Conservation (phyloP, 2,113 vertebrate genomes). For the Colaptes auratus region DNA sequence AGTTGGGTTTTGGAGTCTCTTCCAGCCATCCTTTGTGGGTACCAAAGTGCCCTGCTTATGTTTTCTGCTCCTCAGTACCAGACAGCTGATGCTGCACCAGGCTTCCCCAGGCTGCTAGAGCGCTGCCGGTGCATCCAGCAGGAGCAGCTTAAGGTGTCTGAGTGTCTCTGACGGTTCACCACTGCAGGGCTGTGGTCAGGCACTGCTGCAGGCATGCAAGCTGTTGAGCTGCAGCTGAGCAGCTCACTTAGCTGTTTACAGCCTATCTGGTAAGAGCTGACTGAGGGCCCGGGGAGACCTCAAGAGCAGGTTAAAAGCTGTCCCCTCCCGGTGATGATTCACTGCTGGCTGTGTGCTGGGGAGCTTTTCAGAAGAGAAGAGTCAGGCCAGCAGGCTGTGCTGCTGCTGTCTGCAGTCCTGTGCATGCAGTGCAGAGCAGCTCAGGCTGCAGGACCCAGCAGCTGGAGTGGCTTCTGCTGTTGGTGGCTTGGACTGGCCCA, state of each 20-base stretch:
- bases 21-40: not conserved
- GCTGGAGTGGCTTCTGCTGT: slow-evolving; percentile 48
- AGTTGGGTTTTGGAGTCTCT: not conserved
- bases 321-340: slow-evolving; percentile 23
- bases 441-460: not conserved
- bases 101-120: not conserved
- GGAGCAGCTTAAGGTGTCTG: not conserved
- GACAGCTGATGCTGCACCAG: not conserved
- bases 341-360: not conserved
- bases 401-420: not conserved
- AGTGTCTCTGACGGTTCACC: not conserved
- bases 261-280: not conserved
- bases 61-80: not conserved
- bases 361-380: not conserved
- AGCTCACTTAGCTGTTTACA: not conserved
- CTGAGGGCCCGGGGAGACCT: not conserved
- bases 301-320: not conserved
- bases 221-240: not conserved
- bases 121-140: not conserved
- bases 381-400: not conserved
- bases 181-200: not conserved
- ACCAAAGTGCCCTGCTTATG: not conserved
- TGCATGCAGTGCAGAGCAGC: not conserved
- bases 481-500: slow-evolving; percentile 56
- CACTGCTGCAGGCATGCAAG: not conserved